phyloP scores from a whole-genome alignment of 2,113 vertebrate species.

The Peromyscus polionotus region DNA sequence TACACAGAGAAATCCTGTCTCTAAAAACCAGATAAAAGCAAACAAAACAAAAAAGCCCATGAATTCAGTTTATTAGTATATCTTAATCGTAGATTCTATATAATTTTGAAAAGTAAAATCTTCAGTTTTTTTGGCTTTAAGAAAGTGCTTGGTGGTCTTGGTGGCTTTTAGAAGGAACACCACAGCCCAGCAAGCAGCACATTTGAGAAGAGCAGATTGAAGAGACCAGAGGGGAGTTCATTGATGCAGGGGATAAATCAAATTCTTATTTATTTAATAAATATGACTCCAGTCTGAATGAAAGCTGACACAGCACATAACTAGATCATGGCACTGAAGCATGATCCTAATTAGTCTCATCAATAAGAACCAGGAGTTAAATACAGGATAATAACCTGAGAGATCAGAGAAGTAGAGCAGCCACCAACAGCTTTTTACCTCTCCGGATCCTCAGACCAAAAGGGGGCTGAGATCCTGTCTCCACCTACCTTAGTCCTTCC shows the following conservation, averaged over 20 bases:
- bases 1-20: no score
- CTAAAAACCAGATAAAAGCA: no score
- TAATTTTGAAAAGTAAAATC: constrained; percentile 19
- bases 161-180: not conserved
- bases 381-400: no score
- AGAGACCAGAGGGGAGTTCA: not conserved
- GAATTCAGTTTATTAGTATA: not conserved
- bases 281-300: not conserved
- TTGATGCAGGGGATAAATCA: constrained; percentile 18
- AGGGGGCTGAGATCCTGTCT: no score
- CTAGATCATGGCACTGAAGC: no score
- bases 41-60: no score
- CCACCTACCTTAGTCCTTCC: no score
- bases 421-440: no score
- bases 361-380: no score
- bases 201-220: not conserved
- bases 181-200: not conserved
- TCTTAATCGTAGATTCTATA: not conserved
- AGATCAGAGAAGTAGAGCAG: no score
- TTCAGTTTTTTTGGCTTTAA: not conserved
- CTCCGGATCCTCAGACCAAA: no score
- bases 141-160: not conserved
- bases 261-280: constrained; percentile 21
- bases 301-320: not conserved
- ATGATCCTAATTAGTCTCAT: no score